Evolutionary conservation across 2,113 vertebrate species (phyloP), one percentile per base, ranked within the genome.

Genomic region (Corythaeola cristata): DNA sequence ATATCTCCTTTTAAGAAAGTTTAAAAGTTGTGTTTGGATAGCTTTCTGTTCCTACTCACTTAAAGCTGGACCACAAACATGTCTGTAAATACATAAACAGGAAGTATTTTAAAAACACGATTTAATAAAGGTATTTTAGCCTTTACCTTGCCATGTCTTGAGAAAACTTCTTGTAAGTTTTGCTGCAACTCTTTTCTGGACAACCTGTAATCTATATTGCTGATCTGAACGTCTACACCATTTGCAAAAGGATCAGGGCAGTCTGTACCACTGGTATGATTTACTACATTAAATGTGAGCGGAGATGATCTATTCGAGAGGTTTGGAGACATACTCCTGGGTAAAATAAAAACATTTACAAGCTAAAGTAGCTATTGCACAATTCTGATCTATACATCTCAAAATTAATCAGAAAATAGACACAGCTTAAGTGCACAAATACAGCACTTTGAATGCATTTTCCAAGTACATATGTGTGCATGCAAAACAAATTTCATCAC

Each of bases 181-280:
- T 99, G 99, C 94, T 99, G 99, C 64, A 99, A 97, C 60, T 99
- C 99, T 89, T 99, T 99, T 79, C 99, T 98, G 79, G 99, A 99
- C 94, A 99, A 97, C 86, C 99, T 98, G 97, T 99, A 99, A 97
- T 99, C 99, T 78, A 99, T 86, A 91, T 99, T 99, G 93, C 98
- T 98, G 94, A 99, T 98, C 76, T 99, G 99, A 93, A 99, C 84
- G 50, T 99, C 99, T 18, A 98, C 98, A 77, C 99, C 99, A 60
- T 99, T 99, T 59, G 98, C 98, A 97, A 99, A 99, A 14, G 99
- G 99, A 94, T 99, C 98, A 17, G 95, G 30, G 47, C 95, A 94
- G 68, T 98, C 96, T 20, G 98, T 95, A 17, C 97, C 89, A 37
- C 98, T 90, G 64, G 96, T 98, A 28, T 98, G 90, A 81, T 96